phyloP scores from a whole-genome alignment of 2,113 vertebrate species.

The Platycercus adscitus region DNA sequence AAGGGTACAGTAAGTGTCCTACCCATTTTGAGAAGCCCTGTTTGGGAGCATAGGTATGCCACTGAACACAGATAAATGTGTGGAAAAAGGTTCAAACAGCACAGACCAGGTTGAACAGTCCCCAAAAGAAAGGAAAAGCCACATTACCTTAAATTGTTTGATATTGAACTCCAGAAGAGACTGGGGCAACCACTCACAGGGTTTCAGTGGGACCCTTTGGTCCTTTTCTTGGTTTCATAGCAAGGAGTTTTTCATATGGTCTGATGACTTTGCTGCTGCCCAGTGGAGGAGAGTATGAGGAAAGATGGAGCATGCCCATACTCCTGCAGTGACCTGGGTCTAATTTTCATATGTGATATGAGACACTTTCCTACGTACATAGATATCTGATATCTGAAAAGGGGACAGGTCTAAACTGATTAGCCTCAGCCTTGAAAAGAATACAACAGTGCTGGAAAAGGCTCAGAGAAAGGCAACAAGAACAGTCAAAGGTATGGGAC shows the following conservation, averaged over 20 bases:
- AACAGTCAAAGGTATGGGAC: neutral
- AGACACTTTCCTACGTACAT: neutral
- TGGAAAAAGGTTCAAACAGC: neutral
- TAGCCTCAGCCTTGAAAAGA: neutral
- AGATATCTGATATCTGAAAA: neutral
- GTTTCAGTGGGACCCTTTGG: neutral
- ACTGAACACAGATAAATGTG: neutral
- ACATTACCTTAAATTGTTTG: neutral
- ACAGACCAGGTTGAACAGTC: neutral
- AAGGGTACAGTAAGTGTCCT: neutral
- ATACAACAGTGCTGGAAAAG: neutral
- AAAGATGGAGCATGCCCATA: neutral
- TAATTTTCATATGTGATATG: neutral
- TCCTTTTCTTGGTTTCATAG: neutral
- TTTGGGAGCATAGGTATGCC: neutral
- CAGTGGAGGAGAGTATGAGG: neutral
- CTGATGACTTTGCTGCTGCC: neutral
- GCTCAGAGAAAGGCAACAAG: neutral
- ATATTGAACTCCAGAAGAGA: neutral
- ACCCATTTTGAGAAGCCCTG: neutral
- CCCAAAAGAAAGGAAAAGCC: neutral
- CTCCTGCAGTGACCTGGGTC: neutral
- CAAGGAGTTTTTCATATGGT: neutral
- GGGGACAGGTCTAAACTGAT: neutral
- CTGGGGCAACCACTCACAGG: neutral